Conservation (phyloP, 2,888 invertebrate species). For the Eupithecia subumbrata region DNA sequence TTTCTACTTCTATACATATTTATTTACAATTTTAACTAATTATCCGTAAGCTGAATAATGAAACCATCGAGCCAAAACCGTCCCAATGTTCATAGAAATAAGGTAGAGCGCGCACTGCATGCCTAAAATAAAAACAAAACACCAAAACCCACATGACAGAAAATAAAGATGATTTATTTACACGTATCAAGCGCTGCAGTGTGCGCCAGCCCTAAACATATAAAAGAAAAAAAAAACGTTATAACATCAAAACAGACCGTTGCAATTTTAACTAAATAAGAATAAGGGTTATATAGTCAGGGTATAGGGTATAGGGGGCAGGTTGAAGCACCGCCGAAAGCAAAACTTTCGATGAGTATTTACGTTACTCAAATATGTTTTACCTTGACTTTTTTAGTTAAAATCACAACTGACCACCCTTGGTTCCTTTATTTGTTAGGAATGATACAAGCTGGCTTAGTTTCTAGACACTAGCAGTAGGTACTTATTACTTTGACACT, state of each 20-base stretch:
- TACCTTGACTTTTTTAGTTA: background rate
- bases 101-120: slow-evolving; percentile 30
- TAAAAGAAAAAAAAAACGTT: slow-evolving; percentile 7
- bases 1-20: slow-evolving; percentile 16
- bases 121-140: slow-evolving; percentile 13
- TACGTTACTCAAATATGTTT: too few relatives aligned
- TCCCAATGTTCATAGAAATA: slow-evolving; percentile 42
- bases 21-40: slow-evolving; percentile 31
- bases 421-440: background rate
- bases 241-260: slow-evolving; percentile 20
- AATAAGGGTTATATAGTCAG: background rate
- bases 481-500: background rate
- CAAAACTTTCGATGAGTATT: background rate
- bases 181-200: slow-evolving; percentile 21
- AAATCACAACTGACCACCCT: background rate
- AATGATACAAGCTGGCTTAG: background rate
- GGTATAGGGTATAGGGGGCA: too few relatives aligned
- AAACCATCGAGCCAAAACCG: slow-evolving; percentile 53
- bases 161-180: slow-evolving; percentile 22
- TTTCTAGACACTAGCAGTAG: background rate
- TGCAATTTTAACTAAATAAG: background rate
- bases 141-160: slow-evolving; percentile 8
- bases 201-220: slow-evolving; percentile 28
- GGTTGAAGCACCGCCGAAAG: background rate
- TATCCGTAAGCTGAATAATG: slow-evolving; percentile 19